A percentile compares a stretch with the other conserved stretches of the same genome.
phyloP scores from a whole-genome alignment of 2,888 invertebrate species.

The Drosophila anomelani region DNA sequence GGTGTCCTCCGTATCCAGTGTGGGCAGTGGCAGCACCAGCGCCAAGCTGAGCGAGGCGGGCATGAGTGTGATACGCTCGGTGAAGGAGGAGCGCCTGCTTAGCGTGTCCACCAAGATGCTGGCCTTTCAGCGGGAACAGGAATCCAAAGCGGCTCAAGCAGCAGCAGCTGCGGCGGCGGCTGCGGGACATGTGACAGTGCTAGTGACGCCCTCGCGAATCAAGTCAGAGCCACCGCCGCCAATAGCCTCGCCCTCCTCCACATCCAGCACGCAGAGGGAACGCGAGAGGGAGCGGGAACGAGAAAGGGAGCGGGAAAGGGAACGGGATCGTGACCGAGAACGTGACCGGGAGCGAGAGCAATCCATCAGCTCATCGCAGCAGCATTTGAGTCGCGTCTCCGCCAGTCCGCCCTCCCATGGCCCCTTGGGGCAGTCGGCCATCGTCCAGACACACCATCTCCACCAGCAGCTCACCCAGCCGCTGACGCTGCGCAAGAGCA shows the following conservation, averaged over 20 bases:
- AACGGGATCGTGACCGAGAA: slow-evolving; percentile 32
- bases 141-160: slow-evolving; percentile 65
- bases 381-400: slow-evolving; percentile 54
- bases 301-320: slow-evolving; percentile 63
- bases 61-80: slow-evolving; percentile 84
- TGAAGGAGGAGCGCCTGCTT: slow-evolving; percentile 84
- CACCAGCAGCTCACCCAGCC: slow-evolving; percentile 83
- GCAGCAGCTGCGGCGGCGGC: slow-evolving; percentile 53
- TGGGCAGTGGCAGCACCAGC: slow-evolving; percentile 11
- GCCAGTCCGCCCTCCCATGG: slow-evolving; percentile 58
- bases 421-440: slow-evolving; percentile 61
- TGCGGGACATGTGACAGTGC: slow-evolving; percentile 84
- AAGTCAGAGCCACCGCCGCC: slow-evolving; percentile 83
- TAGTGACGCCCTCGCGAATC: slow-evolving; percentile 86
- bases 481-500: slow-evolving; percentile 77
- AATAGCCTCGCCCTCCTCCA: slow-evolving; percentile 68
- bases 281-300: slow-evolving; percentile 44
- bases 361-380: slow-evolving; percentile 73
- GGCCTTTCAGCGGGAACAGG: slow-evolving; percentile 78
- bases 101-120: slow-evolving; percentile 83
- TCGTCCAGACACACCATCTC: slow-evolving; percentile 82
- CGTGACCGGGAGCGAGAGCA: slow-evolving; percentile 47
- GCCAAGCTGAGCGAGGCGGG: slow-evolving; percentile 56
- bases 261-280: slow-evolving; percentile 77
- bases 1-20: slow-evolving; percentile 44